Conservation (phyloP, 2,113 vertebrate genomes). For the Triplophysa dalaica region DNA sequence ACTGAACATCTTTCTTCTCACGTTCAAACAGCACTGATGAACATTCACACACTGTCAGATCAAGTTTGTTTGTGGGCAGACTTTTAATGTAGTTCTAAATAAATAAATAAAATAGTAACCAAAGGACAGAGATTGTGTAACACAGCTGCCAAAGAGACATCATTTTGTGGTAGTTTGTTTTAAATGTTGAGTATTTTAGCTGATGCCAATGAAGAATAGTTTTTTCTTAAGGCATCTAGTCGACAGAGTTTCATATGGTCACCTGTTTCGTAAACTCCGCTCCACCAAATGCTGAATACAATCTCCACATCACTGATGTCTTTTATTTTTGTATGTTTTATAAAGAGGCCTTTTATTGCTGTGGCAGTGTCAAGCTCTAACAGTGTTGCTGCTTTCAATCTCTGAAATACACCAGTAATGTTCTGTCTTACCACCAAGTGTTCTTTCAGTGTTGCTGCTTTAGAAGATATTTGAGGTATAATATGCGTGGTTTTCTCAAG, state of each 20-base stretch:
- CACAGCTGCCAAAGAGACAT: neutral
- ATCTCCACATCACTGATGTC: neutral
- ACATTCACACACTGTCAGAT: neutral
- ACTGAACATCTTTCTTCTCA: neutral
- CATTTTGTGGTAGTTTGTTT: neutral
- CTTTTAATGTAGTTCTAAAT: neutral
- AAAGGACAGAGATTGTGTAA: neutral
- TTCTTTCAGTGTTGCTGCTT: neutral
- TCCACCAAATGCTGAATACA: neutral
- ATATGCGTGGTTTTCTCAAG: constrained; percentile 52
- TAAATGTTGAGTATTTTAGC: neutral
- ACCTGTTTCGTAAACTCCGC: neutral
- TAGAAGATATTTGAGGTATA: constrained; percentile 2
- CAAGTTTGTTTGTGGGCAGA: neutral
- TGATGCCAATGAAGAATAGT: neutral
- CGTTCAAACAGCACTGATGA: neutral
- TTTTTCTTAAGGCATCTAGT: constrained; percentile 1
- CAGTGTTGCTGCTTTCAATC: neutral
- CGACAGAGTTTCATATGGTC: neutral
- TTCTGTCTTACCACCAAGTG: constrained; percentile 20
- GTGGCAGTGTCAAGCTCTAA: neutral
- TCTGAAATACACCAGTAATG: neutral
- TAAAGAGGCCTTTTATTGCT: constrained; percentile 28
- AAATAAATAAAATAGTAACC: neutral
- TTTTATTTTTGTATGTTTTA: constrained; percentile 15